Base-by-base conservation (phyloP, 2,797 vertebrate species). In the Calcarius lapponicus region DNA sequence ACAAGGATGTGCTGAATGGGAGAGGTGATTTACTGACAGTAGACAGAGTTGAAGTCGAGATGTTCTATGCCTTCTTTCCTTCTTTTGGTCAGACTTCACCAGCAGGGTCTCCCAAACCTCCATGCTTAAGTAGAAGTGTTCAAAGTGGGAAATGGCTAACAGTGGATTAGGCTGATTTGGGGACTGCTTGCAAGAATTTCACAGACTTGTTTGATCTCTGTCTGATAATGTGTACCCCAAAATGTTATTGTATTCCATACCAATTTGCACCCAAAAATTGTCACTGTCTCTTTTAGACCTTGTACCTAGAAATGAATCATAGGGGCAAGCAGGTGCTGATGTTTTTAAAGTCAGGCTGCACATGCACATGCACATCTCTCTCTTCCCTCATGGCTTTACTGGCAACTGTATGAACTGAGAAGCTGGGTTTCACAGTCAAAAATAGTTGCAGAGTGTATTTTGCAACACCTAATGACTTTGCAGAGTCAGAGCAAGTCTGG, bases 391-490 rank as follows among this genome's bases (percentile, higher is more conserved):
- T 38, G 45, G 15, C n/a, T 45, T 13, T 38, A 45, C 13, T 32
- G 15, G 15, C 13, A 26, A 31, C 22, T 51, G 14, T 18, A 15
- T 0, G 0, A 58, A 22, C 12, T 0, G 0, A 66, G 31, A 74
- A 58, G 26, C 7, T 66, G 36, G 15, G 58, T 80, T 50, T 50
- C 0, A 0, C 54, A 34, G 29, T 28, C 3, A 43, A 75, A 75
- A 67, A 22, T 28, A 10, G 2, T 26, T n/a, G 7, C 38, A 32
- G 21, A 26, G 38, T 58, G 45, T 28, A 67, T 67, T 51, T 51
- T 58, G 53, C 22, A 67, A 19, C 24, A 51, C 3, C 18, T 32
- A 24, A 6, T 10, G 7, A 28, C 0, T 1, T 8, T 16, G 12
- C 11, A 14, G 20, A 25, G 14, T 22, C 12, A 28, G 32, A 51